Base-by-base conservation (phyloP, 2,888 invertebrate species). In the Torymus aiolomorphi region DNA sequence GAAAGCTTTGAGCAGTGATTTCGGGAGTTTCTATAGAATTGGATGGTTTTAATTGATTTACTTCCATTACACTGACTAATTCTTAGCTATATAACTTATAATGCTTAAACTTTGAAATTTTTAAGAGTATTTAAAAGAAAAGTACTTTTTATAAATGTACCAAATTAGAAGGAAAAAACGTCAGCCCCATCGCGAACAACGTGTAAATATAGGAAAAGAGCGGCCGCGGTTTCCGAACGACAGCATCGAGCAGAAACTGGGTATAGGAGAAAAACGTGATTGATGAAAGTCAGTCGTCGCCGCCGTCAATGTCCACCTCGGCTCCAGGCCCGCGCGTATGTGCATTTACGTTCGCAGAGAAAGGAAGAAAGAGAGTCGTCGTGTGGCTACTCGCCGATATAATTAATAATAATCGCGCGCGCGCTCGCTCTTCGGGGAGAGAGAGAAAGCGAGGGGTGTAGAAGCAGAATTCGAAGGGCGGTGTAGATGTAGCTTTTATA, bases 401-500 rank as follows among this genome's bases (percentile, higher is more conserved):
- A 83, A 85, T 85, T 84, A 84, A 84, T 85, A 84, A 85, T 84
- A 84, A 83, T 84, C 83, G 81, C 76, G 73, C 78, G 61, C 52
- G 10, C 14, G 16, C 51, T 16, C 16, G n/a, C n/a, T 63, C 13
- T 16, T 2, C 14, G 12, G 57, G 31, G 82, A 79, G 80, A 82
- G 63, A 51, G 16, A 31, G 69, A 65, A 24, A 56, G 3, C n/a
- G 67, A 77, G 63, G 71, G 71, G 70, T 77, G 71, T 16, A 24
- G n/a, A 16, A n/a, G 13, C 16, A 16, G 59, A 13, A 42, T 66
- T 54, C 56, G 11, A 31, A 63, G 69, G 67, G 73, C 67, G 61
- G 77, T 49, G 14, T 24, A 24, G 24, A 3, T 24, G n/a, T 16
- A 8, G 31, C 14, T 16, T n/a, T n/a, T 63, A 49, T 66, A 16